phyloP scores from a whole-genome alignment of 2,113 vertebrate genomes.

The cat (Felis catus) region F.catus_Fca126_mat1.0 CM031419.1:216527001-216527500 shows the following conservation, averaged over 20 bases:
- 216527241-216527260: background rate
- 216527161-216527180: rapidly evolving
- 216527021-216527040: background rate
- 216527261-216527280: background rate
- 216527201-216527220: rapidly evolving
- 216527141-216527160: background rate
- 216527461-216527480: background rate
- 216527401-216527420: rapidly evolving
- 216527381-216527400: background rate
- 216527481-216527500: background rate
- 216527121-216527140: background rate
- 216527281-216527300: background rate
- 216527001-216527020: rapidly evolving
- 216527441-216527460: rapidly evolving
- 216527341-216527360: background rate
- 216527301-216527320: background rate
- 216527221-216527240: rapidly evolving
- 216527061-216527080: background rate
- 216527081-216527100: rapidly evolving
- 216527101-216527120: background rate
- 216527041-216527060: background rate
- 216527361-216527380: too few relatives aligned
- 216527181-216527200: rapidly evolving
- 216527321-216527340: background rate
- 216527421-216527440: background rate